These are phyloP conservation scores for Xiphophorus maculatus DNA, from an alignment of 2,113 vertebrate genomes.

Conservation along the genomic window DNA sequence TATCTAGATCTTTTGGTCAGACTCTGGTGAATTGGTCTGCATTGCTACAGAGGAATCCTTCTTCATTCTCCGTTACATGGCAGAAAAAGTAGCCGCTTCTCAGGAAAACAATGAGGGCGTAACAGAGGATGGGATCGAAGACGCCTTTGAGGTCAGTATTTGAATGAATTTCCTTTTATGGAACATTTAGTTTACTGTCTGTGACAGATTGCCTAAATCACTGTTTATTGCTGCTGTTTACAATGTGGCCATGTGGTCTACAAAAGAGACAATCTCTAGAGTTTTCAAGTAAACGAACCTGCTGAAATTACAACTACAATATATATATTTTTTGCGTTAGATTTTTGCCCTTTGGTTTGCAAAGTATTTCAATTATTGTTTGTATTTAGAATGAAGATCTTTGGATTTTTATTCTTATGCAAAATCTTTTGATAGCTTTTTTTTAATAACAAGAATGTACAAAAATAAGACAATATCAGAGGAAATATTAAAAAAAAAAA, in stretches of 20 bases:
- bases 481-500: background rate
- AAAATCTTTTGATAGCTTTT: no score
- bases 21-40: constrained; percentile 98
- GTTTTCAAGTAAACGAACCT: no score
- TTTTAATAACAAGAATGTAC: no score
- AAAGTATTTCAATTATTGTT: no score
- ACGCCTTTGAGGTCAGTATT: constrained; percentile 91
- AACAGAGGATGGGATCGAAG: constrained; percentile 98
- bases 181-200: background rate
- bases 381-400: no score
- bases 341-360: no score
- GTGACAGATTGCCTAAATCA: background rate
- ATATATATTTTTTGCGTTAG: no score
- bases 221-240: background rate
- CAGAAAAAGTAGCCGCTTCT: constrained; percentile 93
- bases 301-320: no score
- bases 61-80: constrained; percentile 95
- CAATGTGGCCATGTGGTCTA: background rate
- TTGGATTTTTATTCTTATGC: no score
- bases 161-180: background rate
- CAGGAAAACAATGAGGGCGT: constrained; percentile 96
- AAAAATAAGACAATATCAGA: background rate
- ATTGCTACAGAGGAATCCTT: constrained; percentile 99
- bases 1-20: constrained; percentile 97
- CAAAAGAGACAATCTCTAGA: background rate